Evolutionary conservation across 1,140 invertebrate genomes (phyloP), one percentile per base, ranked within the genome.

Genomic region (Ceratosolen solmsi): DNA sequence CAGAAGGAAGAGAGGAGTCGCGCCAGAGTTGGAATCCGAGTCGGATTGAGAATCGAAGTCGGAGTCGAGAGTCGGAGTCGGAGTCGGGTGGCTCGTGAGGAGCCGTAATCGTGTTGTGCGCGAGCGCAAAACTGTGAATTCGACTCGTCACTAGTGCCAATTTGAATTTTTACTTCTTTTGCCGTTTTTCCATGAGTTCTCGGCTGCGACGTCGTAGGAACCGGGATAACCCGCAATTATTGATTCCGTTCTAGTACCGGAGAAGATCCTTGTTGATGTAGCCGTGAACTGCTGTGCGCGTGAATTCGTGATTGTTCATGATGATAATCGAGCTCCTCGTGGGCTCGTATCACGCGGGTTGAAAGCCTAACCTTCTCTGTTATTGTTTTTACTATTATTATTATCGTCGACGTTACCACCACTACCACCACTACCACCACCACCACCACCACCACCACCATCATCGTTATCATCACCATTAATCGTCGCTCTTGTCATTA

Each of bases 1-100:
- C 38, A 78, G 60, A 27, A 33, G 76, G 58, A 63, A 46, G 51
- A 73, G 38, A 36, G 30, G 36, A 22, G 38, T n/a, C n/a, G n/a
- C n/a, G n/a, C n/a, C n/a, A n/a, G n/a, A n/a, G n/a, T n/a, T n/a
- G n/a, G n/a, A n/a, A n/a, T n/a, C n/a, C n/a, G n/a, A n/a, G n/a
- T n/a, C n/a, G n/a, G n/a, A n/a, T n/a, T n/a, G n/a, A n/a, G n/a
- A n/a, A n/a, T n/a, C n/a, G 20, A 56, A 76, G 58, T 27, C 56
- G 25, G 25, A 41, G 33, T 63, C 20, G 74, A 33, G 38, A n/a
- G n/a, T n/a, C n/a, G 20, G 74, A 76, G 58, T 27, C 56, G 25
- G 25, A 41, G 33, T 63, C 20, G 74, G 54, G 38, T 58, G 36
- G 58, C 2, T 33, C n/a, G 41, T 25, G 46, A 56, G 49, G 25